Evolutionary conservation across 2,888 invertebrate genomes (phyloP), one percentile per base, ranked within the genome.

Genomic region (Phaonia tiefii): DNA sequence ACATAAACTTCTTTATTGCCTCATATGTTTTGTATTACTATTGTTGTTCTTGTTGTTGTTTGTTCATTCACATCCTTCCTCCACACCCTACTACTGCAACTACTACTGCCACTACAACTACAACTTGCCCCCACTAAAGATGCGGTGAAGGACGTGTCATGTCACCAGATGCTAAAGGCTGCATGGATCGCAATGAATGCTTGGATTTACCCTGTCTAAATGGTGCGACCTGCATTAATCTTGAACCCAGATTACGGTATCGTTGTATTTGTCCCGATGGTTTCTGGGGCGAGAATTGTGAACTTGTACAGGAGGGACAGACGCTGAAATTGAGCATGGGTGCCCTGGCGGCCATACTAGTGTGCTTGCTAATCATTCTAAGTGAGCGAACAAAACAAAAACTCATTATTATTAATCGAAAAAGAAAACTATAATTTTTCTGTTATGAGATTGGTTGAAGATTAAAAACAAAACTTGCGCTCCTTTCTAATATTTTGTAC

Each of bases 251-350:
- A 86, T 93, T 96, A 88, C 93, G 95, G 26, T 96, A 95, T 90
- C 95, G 96, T 90, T 98, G 98, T 92, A 95, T 96, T 87, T 98
- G 98, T 89, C 96, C 95, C 58, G 96, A 97, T 87, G 97, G 97
- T 85, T 98, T 95, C 92, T 97, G 96, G 95, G 98, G 98, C 87
- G 96, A 96, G 91, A 96, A 97, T 92, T 98, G 98, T 92, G 97
- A 97, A 90, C 94, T 97, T 85, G 95, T 97, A 84, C 96, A 97
- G 90, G 98, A 98, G 90, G 98, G 97, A 87, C 97, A 97, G 92
- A 97, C 97, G 84, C 93, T 99, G 88, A 97, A 98, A 89, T 94
- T 99, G 90, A 97, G 98, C 92, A 97, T 97, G 95, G 98, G 98
- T 85, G 99, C 99, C 83, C 93, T 99, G 86, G 97, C 98, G 83